A percentile compares a stretch with the other conserved stretches of the same genome.
Conservation (phyloP, 2,113 vertebrate genomes). For the Ondatra zibethicus region DNA sequence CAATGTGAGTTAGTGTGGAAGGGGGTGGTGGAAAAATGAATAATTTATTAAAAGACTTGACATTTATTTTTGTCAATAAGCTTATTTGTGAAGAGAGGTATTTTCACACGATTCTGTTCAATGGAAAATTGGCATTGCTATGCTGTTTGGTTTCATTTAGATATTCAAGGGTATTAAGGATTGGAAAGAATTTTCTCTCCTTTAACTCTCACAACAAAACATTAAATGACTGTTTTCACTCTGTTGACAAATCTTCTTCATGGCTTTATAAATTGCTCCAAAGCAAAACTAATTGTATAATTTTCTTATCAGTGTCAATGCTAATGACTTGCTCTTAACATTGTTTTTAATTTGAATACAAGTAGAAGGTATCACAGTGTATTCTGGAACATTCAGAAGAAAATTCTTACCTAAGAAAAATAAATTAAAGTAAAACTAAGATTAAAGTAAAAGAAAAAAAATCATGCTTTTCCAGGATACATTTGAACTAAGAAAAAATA, state of each 20-base stretch:
- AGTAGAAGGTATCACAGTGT: neutral
- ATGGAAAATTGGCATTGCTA: neutral
- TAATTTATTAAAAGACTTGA: neutral
- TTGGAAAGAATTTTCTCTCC: slow-evolving; percentile 32
- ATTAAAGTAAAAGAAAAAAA: neutral
- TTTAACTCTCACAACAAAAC: slow-evolving; percentile 36
- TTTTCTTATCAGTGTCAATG: slow-evolving; percentile 66
- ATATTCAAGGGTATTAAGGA: slow-evolving; percentile 29
- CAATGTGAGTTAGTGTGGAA: neutral
- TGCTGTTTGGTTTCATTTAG: slow-evolving; percentile 32
- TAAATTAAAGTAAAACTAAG: neutral
- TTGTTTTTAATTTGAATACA: slow-evolving; percentile 68
- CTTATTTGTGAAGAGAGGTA: neutral
- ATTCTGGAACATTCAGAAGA: slow-evolving; percentile 44
- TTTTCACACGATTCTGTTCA: slow-evolving; percentile 37
- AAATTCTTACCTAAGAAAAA: slow-evolving; percentile 23
- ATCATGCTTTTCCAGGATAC: neutral
- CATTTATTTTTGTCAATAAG: neutral
- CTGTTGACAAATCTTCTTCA: slow-evolving; percentile 59
- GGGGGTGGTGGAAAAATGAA: neutral
- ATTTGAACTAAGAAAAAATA: slow-evolving; percentile 39
- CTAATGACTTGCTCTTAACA: slow-evolving; percentile 66
- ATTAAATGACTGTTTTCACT: slow-evolving; percentile 65
- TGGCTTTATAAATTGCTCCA: slow-evolving; percentile 59
- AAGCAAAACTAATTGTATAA: slow-evolving; percentile 67